phyloP scores from a whole-genome alignment of 2,797 vertebrate species.

The Luscinia megarhynchos region DNA sequence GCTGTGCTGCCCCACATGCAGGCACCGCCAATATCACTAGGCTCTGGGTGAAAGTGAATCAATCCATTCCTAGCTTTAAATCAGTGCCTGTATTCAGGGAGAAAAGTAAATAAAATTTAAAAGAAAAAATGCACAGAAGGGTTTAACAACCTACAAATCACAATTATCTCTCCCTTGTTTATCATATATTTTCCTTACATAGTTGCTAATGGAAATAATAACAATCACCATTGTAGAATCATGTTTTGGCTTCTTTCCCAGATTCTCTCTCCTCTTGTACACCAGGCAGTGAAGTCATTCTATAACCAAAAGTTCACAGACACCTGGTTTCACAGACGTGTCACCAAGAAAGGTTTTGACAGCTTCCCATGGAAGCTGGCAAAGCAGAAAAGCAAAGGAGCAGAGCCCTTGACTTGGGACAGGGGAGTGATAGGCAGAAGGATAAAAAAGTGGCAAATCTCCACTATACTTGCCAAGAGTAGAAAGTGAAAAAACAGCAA shows the following conservation, averaged over 20 bases:
- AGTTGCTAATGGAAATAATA: conserved; percentile 36
- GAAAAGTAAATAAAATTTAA: background rate
- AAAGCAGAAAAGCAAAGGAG: background rate
- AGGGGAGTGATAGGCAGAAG: background rate
- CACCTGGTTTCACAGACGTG: background rate
- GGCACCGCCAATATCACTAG: rapidly evolving
- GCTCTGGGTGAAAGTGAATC: background rate
- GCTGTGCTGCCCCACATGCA: rapidly evolving
- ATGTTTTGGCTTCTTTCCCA: conserved; percentile 18
- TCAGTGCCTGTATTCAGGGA: background rate
- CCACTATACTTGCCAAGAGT: background rate
- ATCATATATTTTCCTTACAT: conserved; percentile 1
- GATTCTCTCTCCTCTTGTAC: background rate
- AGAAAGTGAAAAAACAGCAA: background rate
- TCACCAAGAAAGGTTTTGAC: background rate
- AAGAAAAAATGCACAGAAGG: background rate
- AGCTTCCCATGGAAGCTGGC: background rate
- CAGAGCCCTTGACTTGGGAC: background rate
- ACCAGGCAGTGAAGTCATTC: background rate
- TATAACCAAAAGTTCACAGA: background rate
- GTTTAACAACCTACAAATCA: background rate
- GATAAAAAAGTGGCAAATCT: background rate
- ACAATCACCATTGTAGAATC: background rate
- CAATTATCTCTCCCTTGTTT: conserved; percentile 21
- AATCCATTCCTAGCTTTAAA: background rate